These are phyloP conservation scores for Pitangus sulphuratus DNA, from an alignment of 2,797 vertebrate genomes.

Conservation along the genomic window DNA sequence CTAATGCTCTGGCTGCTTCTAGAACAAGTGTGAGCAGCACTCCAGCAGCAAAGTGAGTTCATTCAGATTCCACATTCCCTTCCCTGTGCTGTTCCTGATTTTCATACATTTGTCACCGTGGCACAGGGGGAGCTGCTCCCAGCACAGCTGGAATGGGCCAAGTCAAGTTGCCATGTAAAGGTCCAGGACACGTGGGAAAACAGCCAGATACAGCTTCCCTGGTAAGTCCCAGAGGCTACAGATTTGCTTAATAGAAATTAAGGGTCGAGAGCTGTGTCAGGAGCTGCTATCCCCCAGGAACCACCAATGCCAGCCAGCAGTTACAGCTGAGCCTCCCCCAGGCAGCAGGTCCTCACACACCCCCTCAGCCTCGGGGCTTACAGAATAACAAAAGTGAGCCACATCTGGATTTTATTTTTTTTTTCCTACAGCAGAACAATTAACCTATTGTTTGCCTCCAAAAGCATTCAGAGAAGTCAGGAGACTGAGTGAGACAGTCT, in stretches of 20 bases:
- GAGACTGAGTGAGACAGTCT: neutral
- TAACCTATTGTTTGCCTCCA: neutral
- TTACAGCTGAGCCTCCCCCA: neutral
- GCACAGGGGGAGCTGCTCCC: neutral
- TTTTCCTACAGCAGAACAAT: neutral
- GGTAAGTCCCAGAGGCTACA: neutral
- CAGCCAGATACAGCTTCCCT: neutral
- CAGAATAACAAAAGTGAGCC: neutral
- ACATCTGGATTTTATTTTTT: neutral
- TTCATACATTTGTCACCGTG: conserved; percentile 4
- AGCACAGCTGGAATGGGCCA: rapidly evolving
- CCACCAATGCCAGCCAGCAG: rapidly evolving
- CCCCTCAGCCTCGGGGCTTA: neutral
- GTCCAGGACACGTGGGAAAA: neutral
- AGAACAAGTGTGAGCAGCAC: conserved; percentile 46
- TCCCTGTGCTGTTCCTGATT: conserved; percentile 33
- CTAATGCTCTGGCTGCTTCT: conserved; percentile 16
- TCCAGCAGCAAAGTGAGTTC: conserved; percentile 28
- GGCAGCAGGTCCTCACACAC: neutral
- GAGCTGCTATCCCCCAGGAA: neutral
- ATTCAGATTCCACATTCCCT: conserved; percentile 17
- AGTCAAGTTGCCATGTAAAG: neutral
- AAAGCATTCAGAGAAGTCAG: neutral
- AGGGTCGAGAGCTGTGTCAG: neutral
- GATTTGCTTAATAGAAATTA: rapidly evolving